A percentile compares a stretch with the other conserved stretches of the same genome.
Conservation (phyloP, 2,888 invertebrate genomes). For the Harpalus rubripes region DNA sequence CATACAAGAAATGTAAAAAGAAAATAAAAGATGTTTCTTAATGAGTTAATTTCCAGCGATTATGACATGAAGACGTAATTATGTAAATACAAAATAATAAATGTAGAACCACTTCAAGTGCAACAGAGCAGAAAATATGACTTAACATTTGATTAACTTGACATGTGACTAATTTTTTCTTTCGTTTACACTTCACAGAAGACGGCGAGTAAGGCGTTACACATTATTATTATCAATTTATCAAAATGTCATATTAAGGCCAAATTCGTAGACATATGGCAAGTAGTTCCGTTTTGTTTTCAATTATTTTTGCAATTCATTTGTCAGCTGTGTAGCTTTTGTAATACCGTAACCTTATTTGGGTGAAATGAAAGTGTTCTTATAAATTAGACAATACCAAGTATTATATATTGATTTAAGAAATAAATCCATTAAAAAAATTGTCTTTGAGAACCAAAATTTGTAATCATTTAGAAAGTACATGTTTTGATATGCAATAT, state of each 20-base stretch:
- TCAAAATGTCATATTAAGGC: not conserved
- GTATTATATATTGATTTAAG: no score
- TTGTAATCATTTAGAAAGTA: no score
- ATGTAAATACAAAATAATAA: conserved; percentile 30
- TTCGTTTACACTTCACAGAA: conserved; percentile 3
- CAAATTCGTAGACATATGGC: conserved; percentile 9
- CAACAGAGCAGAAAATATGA: conserved; percentile 40
- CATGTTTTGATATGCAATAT: no score
- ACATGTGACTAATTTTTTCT: conserved; percentile 31
- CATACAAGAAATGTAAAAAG: not conserved
- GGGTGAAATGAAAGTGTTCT: conserved; percentile 18
- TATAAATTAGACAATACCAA: not conserved
- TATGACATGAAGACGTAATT: conserved; percentile 43
- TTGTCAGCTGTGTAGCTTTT: not conserved
- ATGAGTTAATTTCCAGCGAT: conserved; percentile 22
- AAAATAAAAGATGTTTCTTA: not conserved
- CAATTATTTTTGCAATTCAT: conserved; percentile 23
- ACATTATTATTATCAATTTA: not conserved
- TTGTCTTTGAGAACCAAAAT: no score
- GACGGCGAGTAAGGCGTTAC: not conserved
- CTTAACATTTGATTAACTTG: conserved; percentile 39
- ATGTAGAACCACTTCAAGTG: conserved; percentile 23
- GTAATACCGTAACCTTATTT: conserved; percentile 29
- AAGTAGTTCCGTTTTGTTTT: not conserved
- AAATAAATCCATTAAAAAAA: no score